Conservation (phyloP, 2,113 vertebrate species). For the Bambusicola thoracicus region DNA sequence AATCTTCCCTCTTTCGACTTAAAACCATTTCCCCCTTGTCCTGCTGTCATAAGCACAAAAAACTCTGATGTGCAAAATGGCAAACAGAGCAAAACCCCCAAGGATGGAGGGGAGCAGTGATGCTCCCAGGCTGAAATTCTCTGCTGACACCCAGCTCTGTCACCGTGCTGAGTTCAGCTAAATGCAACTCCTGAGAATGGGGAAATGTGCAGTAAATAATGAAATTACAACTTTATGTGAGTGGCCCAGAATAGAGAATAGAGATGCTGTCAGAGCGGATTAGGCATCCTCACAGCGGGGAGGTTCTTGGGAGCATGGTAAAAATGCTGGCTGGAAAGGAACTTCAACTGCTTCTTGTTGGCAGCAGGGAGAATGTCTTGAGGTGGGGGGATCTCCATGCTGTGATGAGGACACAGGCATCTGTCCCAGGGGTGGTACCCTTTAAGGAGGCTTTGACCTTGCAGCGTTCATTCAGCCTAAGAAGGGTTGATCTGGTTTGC, state of each 20-base stretch:
- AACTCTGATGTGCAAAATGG: background rate
- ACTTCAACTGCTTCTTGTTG: background rate
- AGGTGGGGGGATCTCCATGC: background rate
- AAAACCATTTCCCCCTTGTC: too few species aligned
- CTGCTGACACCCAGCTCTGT: background rate
- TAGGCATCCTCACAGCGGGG: background rate
- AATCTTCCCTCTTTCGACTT: too few species aligned
- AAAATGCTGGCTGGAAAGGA: background rate
- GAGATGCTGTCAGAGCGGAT: background rate
- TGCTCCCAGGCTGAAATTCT: background rate
- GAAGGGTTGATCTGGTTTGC: background rate
- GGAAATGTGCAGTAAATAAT: background rate
- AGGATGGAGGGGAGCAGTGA: background rate
- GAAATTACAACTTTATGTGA: background rate
- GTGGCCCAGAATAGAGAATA: background rate
- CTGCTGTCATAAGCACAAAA: background rate
- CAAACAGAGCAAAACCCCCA: background rate
- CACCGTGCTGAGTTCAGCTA: background rate
- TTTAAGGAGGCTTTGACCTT: background rate
- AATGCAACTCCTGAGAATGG: background rate
- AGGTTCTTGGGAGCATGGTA: accelerated
- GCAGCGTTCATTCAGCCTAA: accelerated
- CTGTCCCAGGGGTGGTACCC: accelerated
- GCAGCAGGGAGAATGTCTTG: background rate
- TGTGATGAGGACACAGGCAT: accelerated